Evolutionary conservation across 2,797 vertebrate genomes (phyloP).

Genomic region (Balearica regulorum): DNA sequence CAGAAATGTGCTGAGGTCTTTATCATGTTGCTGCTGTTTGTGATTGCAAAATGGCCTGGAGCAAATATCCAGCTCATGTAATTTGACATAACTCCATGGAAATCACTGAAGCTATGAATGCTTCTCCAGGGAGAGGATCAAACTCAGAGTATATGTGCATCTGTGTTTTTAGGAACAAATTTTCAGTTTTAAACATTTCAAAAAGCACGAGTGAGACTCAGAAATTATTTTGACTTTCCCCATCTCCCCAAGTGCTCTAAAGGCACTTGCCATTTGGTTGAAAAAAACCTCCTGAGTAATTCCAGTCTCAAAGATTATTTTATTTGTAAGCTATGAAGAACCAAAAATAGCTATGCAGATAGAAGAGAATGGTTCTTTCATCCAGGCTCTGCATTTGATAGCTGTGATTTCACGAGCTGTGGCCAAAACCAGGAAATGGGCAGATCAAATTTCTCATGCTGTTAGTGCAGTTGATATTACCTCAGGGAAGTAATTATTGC

Average conservation of each 20-base stretch:
- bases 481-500: constrained; percentile 49
- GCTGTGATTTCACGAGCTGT: constrained; percentile 22
- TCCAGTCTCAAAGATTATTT: neutral
- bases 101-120: neutral
- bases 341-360: neutral
- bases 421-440: neutral
- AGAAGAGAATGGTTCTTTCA: constrained; percentile 30
- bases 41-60: neutral
- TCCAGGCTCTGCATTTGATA: neutral
- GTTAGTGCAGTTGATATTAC: constrained; percentile 4
- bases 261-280: neutral
- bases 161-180: neutral
- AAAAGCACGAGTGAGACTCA: neutral
- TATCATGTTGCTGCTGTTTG: neutral
- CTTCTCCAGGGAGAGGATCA: neutral
- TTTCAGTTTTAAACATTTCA: neutral
- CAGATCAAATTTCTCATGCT: constrained; percentile 41
- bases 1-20: neutral
- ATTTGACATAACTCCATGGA: neutral
- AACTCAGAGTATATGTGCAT: neutral
- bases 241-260: neutral
- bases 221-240: neutral
- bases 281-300: neutral
- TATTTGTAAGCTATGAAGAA: neutral
- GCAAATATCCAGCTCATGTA: neutral